Evolutionary conservation across 2,797 vertebrate genomes (phyloP).

Genomic region (Hippocampus kuda): DNA sequence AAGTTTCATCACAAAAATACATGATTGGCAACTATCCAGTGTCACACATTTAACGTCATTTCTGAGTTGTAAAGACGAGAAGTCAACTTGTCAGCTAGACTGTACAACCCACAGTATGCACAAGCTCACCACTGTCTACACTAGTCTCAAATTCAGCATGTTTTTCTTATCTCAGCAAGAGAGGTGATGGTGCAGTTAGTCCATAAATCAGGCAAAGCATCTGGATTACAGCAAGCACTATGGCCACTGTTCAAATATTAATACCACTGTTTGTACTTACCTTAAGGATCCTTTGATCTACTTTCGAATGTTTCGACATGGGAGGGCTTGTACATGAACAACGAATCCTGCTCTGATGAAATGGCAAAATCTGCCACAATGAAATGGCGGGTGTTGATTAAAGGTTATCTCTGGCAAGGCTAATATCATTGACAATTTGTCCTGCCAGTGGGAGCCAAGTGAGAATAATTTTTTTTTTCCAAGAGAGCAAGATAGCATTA

Average conservation of each 20-base stretch:
- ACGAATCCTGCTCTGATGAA: conserved; percentile 43
- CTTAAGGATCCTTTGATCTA: conserved; percentile 32
- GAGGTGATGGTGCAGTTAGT: conserved; percentile 21
- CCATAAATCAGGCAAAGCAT: conserved; percentile 40
- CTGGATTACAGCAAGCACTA: conserved; percentile 11
- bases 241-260: conserved; percentile 16
- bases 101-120: no score
- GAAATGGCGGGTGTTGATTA: conserved; percentile 58
- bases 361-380: conserved; percentile 16
- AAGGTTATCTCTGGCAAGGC: conserved; percentile 47
- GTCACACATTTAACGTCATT: no score
- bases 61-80: no score
- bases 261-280: conserved; percentile 33
- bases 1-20: no score
- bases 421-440: conserved; percentile 59
- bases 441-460: conserved; percentile 56
- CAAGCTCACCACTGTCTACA: no score
- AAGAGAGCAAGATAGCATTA: conserved; percentile 62
- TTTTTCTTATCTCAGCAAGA: conserved; percentile 39
- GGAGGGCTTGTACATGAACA: conserved; percentile 35
- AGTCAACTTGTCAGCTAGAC: no score
- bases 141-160: conserved; percentile 24
- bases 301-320: conserved; percentile 1
- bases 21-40: no score
- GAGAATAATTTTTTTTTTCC: conserved; percentile 58